Evolutionary conservation across 2,888 invertebrate genomes (phyloP).

Genomic region (Meghimatium bilineatum): DNA sequence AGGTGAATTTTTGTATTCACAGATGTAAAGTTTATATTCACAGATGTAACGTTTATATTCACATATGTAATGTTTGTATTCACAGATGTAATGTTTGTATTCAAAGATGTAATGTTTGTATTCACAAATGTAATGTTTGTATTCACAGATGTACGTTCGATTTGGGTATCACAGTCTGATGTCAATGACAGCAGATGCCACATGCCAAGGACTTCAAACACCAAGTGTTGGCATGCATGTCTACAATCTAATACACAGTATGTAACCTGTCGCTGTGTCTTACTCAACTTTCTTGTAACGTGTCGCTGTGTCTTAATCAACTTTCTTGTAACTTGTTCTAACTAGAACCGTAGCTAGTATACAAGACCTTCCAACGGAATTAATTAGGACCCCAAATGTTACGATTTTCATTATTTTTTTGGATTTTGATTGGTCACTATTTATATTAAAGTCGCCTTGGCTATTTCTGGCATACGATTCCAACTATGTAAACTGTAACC

Average conservation of each 20-base stretch:
- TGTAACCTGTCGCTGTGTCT: not conserved
- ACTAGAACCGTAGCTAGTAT: too few relatives aligned
- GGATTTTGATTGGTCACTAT: too few relatives aligned
- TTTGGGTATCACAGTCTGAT: constrained; percentile 74
- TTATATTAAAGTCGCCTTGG: too few relatives aligned
- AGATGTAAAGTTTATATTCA: not conserved
- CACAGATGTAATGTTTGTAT: not conserved
- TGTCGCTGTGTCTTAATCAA: too few relatives aligned
- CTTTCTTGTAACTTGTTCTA: too few relatives aligned
- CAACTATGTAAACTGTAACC: too few relatives aligned
- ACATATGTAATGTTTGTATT: not conserved
- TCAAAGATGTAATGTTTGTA: not conserved
- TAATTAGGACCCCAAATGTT: too few relatives aligned
- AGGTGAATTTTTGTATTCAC: not conserved
- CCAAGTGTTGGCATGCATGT: constrained; percentile 85
- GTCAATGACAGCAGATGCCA: constrained; percentile 77
- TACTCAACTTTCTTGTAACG: too few relatives aligned
- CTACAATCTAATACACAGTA: constrained; percentile 45
- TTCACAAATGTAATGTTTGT: not conserved
- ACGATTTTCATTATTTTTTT: too few relatives aligned
- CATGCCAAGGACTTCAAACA: constrained; percentile 82
- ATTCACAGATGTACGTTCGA: constrained; percentile 71
- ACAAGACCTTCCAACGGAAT: too few relatives aligned
- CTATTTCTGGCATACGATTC: too few relatives aligned
- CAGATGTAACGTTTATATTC: not conserved